Percentiles rank a stretch among this genome's conserved stretches.
phyloP scores from a whole-genome alignment of 1,140 invertebrate genomes.

The Anadara kagoshimensis region DNA sequence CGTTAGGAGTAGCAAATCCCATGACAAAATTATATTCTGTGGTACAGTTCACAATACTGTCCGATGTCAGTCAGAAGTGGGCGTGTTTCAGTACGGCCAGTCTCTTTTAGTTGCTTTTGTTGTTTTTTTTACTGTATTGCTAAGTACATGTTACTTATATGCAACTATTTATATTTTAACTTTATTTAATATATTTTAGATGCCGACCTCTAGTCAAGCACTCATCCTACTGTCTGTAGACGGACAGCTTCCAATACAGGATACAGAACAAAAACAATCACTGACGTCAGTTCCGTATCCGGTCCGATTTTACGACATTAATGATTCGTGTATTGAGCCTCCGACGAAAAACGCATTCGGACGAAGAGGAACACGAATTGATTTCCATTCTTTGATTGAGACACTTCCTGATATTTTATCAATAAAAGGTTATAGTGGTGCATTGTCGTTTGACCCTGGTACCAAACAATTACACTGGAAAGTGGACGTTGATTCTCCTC shows the following conservation, averaged over 20 bases:
- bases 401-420: conserved; percentile 27
- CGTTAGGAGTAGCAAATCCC: too few relatives aligned
- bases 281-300: conserved; percentile 41
- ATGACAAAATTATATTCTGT: too few relatives aligned
- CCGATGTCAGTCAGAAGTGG: too few relatives aligned
- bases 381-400: neutral
- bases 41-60: too few relatives aligned
- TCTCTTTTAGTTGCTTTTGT: too few relatives aligned
- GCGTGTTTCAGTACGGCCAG: too few relatives aligned
- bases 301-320: conserved; percentile 24
- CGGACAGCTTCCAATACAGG: conserved; percentile 28
- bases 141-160: too few relatives aligned
- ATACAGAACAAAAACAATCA: conserved; percentile 15
- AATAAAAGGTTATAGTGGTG: conserved; percentile 24
- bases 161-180: too few relatives aligned
- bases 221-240: conserved; percentile 38
- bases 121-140: too few relatives aligned
- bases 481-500: conserved; percentile 25
- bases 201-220: too few relatives aligned
- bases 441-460: conserved; percentile 29
- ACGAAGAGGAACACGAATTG: conserved; percentile 22
- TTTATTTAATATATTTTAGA: too few relatives aligned
- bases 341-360: conserved; percentile 6
- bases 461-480: conserved; percentile 36
- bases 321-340: conserved; percentile 8